Conservation (phyloP, 2,797 vertebrate species). For the Gymnothorax reevesii region DNA sequence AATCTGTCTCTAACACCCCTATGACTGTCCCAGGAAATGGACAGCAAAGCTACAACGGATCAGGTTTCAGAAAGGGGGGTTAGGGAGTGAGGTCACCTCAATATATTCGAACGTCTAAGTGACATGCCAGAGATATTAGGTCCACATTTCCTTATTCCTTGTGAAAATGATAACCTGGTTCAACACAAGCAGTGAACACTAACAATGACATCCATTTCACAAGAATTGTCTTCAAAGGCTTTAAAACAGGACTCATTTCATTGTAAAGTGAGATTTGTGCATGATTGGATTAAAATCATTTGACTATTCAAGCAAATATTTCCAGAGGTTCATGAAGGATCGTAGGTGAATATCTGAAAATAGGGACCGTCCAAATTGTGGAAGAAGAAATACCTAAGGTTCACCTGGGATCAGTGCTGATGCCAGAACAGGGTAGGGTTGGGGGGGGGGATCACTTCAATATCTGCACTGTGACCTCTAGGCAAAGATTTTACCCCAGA, state of each 20-base stretch:
- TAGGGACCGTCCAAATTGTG: background rate
- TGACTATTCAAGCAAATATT: background rate
- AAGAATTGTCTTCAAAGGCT: background rate
- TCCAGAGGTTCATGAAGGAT: background rate
- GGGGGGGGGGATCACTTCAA: background rate
- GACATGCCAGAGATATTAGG: slow-evolving; percentile 21
- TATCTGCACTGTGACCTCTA: background rate
- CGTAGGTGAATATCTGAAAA: background rate
- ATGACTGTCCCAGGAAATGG: slow-evolving; percentile 1
- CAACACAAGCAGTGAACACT: background rate
- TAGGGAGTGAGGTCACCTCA: background rate
- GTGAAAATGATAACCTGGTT: slow-evolving; percentile 35
- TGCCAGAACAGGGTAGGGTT: background rate
- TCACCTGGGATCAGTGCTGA: background rate
- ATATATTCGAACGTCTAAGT: slow-evolving; percentile 9
- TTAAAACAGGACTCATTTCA: background rate
- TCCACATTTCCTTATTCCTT: slow-evolving; percentile 44
- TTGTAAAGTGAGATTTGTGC: background rate
- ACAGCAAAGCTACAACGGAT: background rate
- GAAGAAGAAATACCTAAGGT: background rate
- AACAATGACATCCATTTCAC: background rate
- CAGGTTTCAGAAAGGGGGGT: background rate
- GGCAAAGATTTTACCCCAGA: background rate
- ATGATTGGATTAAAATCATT: background rate
- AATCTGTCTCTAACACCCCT: background rate